Evolutionary conservation across 2,113 vertebrate species (phyloP), one percentile per base, ranked within the genome.

Genomic region (Parus major): DNA sequence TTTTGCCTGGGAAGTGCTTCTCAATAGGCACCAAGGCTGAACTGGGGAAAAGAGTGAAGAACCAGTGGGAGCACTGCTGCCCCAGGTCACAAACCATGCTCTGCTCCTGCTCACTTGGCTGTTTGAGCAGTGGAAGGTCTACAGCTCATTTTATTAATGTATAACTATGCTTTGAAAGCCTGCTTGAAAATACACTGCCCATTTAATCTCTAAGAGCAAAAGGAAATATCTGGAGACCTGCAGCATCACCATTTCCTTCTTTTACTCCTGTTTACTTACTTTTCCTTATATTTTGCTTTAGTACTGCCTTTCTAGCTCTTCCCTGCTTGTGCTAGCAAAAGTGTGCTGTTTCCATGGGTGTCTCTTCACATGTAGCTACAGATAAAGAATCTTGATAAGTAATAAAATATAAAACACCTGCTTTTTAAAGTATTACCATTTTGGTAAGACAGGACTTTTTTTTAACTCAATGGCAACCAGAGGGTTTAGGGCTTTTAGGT

Each of bases 391-490:
- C 29, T 79, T 80, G 52, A 55, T 61, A 90, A 86, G 24, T 16
- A 80, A 61, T 50, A n/a, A 61, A 88, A 68, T 39, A 41, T 16
- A 83, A 80, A 86, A 16, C 10, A 61, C 2, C 7, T 12, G 14
- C 16, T 83, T 84, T 88, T 88, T 19, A 17, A 91, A 83, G 25
- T 36, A 46, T 57, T 60, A 9, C 7, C 16, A 29, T 80, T 72
- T 73, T 16, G 16, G 7, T 60, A 49, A 89, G 76, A 59, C 33
- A 2, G 2, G 11, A 33, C 4, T 12, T 29, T 82, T 39, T 39
- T 82, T 68, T 9, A 84, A 66, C 64, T 85, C 20, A 44, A 7
- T 0, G 0, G 16, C 47, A 66, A 86, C 19, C 2, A 6, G 25
- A 28, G 22, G 27, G 27, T 27, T 65, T 36, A 39, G 12, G 28